Percentiles rank a stretch among this genome's conserved stretches.
phyloP scores from a whole-genome alignment of 2,888 invertebrate genomes.

The Galerucella calmariensis region DNA sequence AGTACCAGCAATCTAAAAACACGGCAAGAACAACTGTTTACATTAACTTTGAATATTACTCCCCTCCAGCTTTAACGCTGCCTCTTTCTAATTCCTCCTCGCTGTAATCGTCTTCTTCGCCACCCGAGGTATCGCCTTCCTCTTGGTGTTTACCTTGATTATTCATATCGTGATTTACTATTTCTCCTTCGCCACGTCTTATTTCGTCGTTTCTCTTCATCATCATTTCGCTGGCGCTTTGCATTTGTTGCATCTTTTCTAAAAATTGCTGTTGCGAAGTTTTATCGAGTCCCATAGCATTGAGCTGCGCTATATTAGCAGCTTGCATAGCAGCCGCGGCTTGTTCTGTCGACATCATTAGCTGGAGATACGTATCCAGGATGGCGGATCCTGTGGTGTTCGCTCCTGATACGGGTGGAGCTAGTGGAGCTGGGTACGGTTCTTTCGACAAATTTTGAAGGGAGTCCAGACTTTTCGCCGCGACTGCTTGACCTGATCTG shows the following conservation, averaged over 20 bases:
- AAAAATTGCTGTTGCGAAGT: conserved; percentile 70
- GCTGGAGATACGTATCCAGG: conserved; percentile 87
- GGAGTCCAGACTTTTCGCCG: conserved; percentile 75
- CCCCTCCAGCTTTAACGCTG: conserved; percentile 64
- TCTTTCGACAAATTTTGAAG: conserved; percentile 74
- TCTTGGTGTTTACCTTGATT: conserved; percentile 58
- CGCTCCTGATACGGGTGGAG: conserved; percentile 61
- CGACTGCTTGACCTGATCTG: conserved; percentile 69
- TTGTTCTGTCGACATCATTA: conserved; percentile 73
- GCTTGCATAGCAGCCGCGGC: conserved; percentile 79
- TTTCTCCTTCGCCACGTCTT: conserved; percentile 67
- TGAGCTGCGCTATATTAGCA: conserved; percentile 82
- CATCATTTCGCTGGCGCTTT: conserved; percentile 67
- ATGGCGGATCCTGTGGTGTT: conserved; percentile 79
- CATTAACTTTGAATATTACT: conserved; percentile 52
- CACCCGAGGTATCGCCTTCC: conserved; percentile 67
- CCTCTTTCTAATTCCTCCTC: conserved; percentile 66
- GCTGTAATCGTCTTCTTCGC: conserved; percentile 69
- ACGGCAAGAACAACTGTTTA: conserved; percentile 50
- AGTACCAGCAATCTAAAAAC: conserved; percentile 30
- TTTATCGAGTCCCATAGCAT: conserved; percentile 70
- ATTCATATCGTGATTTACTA: conserved; percentile 69
- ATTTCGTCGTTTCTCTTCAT: conserved; percentile 68
- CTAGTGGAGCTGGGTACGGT: conserved; percentile 75
- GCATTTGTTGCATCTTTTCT: conserved; percentile 73